Conservation (phyloP, 2,797 vertebrate genomes). For the Pempheris klunzingeri region DNA sequence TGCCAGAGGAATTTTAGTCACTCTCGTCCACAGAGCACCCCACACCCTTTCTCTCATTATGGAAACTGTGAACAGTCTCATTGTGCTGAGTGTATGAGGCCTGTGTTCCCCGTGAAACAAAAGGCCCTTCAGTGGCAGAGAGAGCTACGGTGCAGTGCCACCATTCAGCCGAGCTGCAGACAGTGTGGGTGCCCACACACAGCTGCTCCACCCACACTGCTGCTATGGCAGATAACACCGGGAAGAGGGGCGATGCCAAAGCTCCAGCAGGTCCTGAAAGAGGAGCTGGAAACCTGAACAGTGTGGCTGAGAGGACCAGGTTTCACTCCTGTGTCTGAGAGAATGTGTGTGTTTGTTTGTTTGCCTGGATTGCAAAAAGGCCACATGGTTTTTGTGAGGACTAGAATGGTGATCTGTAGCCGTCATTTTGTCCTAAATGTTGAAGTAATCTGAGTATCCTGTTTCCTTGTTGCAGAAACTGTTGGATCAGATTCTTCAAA, state of each 20-base stretch:
- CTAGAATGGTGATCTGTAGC: not conserved
- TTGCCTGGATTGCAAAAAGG: not conserved
- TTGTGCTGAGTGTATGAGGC: conserved; percentile 76
- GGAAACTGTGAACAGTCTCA: conserved; percentile 72
- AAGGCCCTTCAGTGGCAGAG: conserved; percentile 73
- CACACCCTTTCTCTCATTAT: conserved; percentile 31
- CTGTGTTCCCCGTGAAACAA: conserved; percentile 76
- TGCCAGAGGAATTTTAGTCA: not conserved
- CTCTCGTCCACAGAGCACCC: not conserved
- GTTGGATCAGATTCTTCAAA: conserved; percentile 91
- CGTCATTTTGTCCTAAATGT: not conserved
- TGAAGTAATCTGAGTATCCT: conserved; percentile 27
- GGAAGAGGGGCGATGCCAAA: conserved; percentile 33
- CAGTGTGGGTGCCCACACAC: conserved; percentile 53
- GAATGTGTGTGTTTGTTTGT: conserved; percentile 8
- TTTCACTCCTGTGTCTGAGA: conserved; percentile 6
- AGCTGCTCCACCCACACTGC: conserved; percentile 61
- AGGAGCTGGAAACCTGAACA: conserved; percentile 30
- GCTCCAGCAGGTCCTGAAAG: conserved; percentile 44
- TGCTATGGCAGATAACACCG: conserved; percentile 62
- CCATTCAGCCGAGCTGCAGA: conserved; percentile 65
- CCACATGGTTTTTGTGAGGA: not conserved
- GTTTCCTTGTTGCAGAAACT: conserved; percentile 86
- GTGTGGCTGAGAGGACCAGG: conserved; percentile 27
- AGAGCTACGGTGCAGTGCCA: conserved; percentile 62